Percentiles rank a stretch among this genome's conserved stretches.
Conservation (phyloP, 2,797 vertebrate species). For the Toxotes lorentzi region DNA sequence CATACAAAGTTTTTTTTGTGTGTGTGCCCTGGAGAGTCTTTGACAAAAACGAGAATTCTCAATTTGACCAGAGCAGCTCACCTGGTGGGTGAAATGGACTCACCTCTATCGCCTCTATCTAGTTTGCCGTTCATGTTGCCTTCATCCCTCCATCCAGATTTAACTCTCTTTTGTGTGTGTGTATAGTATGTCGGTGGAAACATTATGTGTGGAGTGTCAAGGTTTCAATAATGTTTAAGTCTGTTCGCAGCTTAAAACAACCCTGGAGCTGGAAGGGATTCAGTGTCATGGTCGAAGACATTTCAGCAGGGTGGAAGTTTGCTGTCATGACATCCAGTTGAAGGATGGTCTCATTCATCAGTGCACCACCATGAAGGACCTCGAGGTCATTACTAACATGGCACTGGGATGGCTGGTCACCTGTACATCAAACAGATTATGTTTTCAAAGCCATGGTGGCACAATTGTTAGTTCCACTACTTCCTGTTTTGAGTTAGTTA, state of each 20-base stretch:
- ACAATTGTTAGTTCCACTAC: neutral
- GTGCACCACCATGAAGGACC: neutral
- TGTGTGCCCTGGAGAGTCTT: neutral
- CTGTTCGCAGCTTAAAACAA: neutral
- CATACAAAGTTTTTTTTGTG: neutral
- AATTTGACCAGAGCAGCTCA: neutral
- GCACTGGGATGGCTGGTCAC: neutral
- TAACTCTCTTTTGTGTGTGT: neutral
- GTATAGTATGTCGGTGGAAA: neutral
- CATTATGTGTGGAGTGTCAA: neutral
- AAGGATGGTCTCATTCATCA: constrained; percentile 1
- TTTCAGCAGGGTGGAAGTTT: neutral
- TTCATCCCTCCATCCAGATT: neutral
- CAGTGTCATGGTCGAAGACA: neutral
- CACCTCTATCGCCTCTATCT: neutral
- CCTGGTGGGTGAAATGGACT: neutral
- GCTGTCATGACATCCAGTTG: neutral
- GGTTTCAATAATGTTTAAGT: neutral
- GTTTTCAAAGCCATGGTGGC: neutral
- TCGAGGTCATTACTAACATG: neutral
- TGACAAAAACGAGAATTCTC: neutral
- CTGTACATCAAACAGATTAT: neutral
- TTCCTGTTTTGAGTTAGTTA: constrained; percentile 1
- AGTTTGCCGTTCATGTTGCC: neutral
- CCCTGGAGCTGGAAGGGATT: neutral